Evolutionary conservation across 37 sponge, comb jelly and placozoan species (phyloP), one percentile per base, ranked within the genome.

Genomic region (Halisarca cf. caerulea): DNA sequence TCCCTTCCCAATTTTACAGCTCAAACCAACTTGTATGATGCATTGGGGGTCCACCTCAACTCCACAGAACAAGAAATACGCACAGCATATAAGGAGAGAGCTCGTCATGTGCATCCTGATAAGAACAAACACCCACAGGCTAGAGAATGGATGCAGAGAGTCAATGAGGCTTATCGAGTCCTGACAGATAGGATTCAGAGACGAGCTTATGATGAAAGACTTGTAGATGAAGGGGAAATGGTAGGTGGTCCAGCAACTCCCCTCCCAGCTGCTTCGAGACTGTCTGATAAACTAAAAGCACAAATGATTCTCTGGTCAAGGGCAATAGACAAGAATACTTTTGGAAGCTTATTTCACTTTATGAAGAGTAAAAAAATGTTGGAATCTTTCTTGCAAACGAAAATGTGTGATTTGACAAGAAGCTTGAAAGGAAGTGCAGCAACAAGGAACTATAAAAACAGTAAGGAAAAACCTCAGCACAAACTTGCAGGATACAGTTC

Each of bases 201-300:
- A 71, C 37, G 72, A 71, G 72, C 21, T 20, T 71, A 71, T 71
- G 72, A 71, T 71, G 21, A 37, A 30, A 71, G 34, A 39, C 72
- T 71, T 6, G 7, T 37, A 36, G 72, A 71, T 37, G 72, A 71
- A 9, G 72, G 40, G 7, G 72, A 37, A 6, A 39, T 30, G 28
- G 38, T 39, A 71, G 20, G 2, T 20, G 72, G 72, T 71, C 39
- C 14, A 21, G 20, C 41, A 37, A 71, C 32, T 7, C 72, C 72
- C 20, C 72, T 71, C 21, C 72, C 72, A 37, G 72, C 7, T 71
- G 72, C 32, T 18, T 20, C 39, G 6, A 71, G 40, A 33, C 32
- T 71, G 8, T 71, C 72, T 38, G 72, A 33, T 23, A 32, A 71
- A 23, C 64, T 62, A 5, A 62, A 62, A 15, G 64, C 64, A 7